These are phyloP conservation scores for Euspilapteryx auroguttella DNA, from an alignment of 2,888 invertebrate species.

Conservation along the genomic window DNA sequence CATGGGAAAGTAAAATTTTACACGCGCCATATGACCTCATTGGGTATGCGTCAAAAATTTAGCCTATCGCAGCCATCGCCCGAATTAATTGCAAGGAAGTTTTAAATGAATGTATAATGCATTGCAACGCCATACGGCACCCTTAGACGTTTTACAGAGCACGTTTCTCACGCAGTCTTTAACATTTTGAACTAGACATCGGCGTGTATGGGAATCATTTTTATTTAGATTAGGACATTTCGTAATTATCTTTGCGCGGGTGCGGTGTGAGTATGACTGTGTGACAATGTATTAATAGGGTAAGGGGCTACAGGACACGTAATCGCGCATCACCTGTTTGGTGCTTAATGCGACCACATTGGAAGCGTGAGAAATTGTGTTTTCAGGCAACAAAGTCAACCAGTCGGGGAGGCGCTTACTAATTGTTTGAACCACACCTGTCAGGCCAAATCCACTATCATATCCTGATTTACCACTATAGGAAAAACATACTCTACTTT, in stretches of 20 bases:
- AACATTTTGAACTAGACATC: no score
- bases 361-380: conserved; percentile 20
- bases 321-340: not conserved
- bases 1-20: conserved; percentile 31
- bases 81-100: conserved; percentile 54
- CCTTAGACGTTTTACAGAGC: conserved; percentile 15
- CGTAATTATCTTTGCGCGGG: conserved; percentile 2
- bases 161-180: not conserved
- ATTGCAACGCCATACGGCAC: conserved; percentile 37
- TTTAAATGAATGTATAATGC: no score
- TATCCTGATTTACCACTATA: no score
- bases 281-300: no score
- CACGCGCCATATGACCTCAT: conserved; percentile 36
- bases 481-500: no score
- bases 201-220: conserved; percentile 3
- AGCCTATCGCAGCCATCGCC: conserved; percentile 44
- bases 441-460: no score
- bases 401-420: conserved; percentile 20
- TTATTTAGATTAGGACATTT: not conserved
- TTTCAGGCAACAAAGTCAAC: conserved; percentile 32
- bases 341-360: not conserved
- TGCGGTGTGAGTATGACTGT: not conserved
- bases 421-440: conserved; percentile 48
- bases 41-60: conserved; percentile 29
- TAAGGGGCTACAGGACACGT: no score